Evolutionary conservation across 2,888 invertebrate species (phyloP).

Genomic region (Scaptomyza cyrtandrae): DNA sequence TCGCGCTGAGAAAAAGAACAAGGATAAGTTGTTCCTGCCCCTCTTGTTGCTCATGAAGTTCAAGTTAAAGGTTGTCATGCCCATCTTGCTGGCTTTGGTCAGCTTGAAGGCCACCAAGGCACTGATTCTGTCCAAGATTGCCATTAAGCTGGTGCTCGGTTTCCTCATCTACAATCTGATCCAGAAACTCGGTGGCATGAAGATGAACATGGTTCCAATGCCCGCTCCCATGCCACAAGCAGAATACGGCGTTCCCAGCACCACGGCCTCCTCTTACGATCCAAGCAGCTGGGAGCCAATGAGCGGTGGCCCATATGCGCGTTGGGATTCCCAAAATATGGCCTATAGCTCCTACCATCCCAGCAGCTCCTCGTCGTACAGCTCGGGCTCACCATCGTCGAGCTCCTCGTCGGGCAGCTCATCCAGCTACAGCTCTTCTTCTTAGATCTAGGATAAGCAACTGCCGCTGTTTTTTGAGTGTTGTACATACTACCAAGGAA

Average conservation of each 20-base stretch:
- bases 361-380: slow-evolving; percentile 87
- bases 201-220: slow-evolving; percentile 88
- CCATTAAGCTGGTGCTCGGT: slow-evolving; percentile 91
- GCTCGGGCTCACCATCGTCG: slow-evolving; percentile 83
- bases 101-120: slow-evolving; percentile 94
- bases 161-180: slow-evolving; percentile 92
- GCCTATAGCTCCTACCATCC: slow-evolving; percentile 91
- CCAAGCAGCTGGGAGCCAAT: slow-evolving; percentile 88
- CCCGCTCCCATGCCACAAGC: slow-evolving; percentile 87
- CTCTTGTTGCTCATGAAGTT: slow-evolving; percentile 91
- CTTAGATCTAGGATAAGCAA: slow-evolving; percentile 49
- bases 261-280: slow-evolving; percentile 90
- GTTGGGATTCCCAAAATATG: slow-evolving; percentile 90
- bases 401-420: slow-evolving; percentile 70
- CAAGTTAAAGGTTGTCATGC: slow-evolving; percentile 93
- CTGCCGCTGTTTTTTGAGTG: slow-evolving; percentile 49
- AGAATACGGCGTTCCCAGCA: slow-evolving; percentile 89
- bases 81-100: slow-evolving; percentile 91
- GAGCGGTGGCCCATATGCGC: slow-evolving; percentile 91
- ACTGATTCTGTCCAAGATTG: slow-evolving; percentile 92
- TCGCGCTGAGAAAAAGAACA: slow-evolving; percentile 90
- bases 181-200: slow-evolving; percentile 92
- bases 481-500: slow-evolving; percentile 70
- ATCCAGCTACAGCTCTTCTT: slow-evolving; percentile 78
- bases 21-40: slow-evolving; percentile 93